Evolutionary conservation across 2,888 invertebrate species (phyloP), one percentile per base, ranked within the genome.

Genomic region (Allygus modestus): DNA sequence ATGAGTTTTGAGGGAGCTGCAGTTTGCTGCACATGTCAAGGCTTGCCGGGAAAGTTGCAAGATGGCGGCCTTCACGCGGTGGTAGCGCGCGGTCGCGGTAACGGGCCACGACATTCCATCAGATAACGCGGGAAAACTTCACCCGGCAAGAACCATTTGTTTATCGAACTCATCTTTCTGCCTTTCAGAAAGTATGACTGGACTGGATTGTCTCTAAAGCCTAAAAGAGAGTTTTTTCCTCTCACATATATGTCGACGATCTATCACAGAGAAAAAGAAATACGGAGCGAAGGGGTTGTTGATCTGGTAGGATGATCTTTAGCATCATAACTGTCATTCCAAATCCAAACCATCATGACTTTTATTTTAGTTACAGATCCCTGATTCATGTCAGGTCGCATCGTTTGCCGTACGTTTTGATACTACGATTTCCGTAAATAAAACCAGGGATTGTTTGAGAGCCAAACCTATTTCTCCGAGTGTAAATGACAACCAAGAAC

Each of bases 41-140:
- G 79, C 28, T 58, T 79, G 79, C 7, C 79, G 79, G 79, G 79
- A 79, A 79, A 79, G 79, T 79, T 20, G 17, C 79, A 79, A 79
- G 79, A 79, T 58, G 79, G 79, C 79, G 33, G 79, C 58, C 58
- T 28, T 51, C 79, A 51, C 20, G 41, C 37, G 69, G 31, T 7
- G 31, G 23, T 9, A 23, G 31, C 71, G 61, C n/a, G n/a, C n/a
- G n/a, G n/a, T n/a, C n/a, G n/a, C 31, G 71, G 71, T 71, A 71
- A 71, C 71, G 71, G 71, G 41, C 37, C 46, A 20, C 26, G 77
- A 46, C 28, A 51, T 51, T 46, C 46, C 46, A 77, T 77, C 77
- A 28, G 77, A 77, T 77, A 77, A 33, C 26, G 41, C n/a, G 71
- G 7, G 71, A 41, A 71, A 71, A 77, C 43, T 43, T 43, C 41